These are phyloP conservation scores for Phalangium opilio DNA, from an alignment of 2,888 invertebrate species.

Conservation along the genomic window DNA sequence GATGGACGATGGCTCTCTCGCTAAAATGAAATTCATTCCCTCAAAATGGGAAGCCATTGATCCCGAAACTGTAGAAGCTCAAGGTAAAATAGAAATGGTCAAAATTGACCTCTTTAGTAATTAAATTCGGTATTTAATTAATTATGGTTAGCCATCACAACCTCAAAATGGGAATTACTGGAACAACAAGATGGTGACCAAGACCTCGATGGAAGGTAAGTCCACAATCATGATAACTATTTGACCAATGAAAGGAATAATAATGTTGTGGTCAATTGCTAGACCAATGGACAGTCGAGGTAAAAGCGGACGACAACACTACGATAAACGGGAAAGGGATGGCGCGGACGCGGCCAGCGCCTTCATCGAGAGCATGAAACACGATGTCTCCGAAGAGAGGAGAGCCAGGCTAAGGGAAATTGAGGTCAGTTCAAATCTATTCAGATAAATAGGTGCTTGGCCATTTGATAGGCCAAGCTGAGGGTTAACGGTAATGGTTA, in stretches of 20 bases:
- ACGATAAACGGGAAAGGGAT: too few species aligned
- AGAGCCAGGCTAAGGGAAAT: conserved; percentile 52
- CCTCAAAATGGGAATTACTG: conserved; percentile 71
- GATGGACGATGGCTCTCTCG: conserved; percentile 12
- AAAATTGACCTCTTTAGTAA: too few species aligned
- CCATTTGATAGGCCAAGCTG: too few species aligned
- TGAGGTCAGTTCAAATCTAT: conserved; percentile 53
- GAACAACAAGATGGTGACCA: conserved; percentile 39
- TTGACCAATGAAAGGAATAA: too few species aligned
- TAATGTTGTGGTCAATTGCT: too few species aligned
- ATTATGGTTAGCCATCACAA: conserved; percentile 77
- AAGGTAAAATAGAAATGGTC: too few species aligned
- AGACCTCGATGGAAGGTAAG: conserved; percentile 42
- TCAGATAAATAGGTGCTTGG: too few species aligned
- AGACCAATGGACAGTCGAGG: too few species aligned
- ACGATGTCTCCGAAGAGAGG: conserved; percentile 20
- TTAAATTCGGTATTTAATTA: too few species aligned
- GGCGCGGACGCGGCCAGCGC: neutral
- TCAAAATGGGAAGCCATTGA: conserved; percentile 96
- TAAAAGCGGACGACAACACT: too few species aligned
- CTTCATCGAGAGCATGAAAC: conserved; percentile 14
- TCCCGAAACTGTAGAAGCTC: conserved; percentile 48
- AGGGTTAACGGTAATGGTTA: too few species aligned
- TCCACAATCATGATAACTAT: neutral
- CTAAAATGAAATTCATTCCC: conserved; percentile 44